Percentiles rank a stretch among this genome's conserved stretches.
Conservation (phyloP, 2,113 vertebrate genomes). For the Pardalotus punctatus region DNA sequence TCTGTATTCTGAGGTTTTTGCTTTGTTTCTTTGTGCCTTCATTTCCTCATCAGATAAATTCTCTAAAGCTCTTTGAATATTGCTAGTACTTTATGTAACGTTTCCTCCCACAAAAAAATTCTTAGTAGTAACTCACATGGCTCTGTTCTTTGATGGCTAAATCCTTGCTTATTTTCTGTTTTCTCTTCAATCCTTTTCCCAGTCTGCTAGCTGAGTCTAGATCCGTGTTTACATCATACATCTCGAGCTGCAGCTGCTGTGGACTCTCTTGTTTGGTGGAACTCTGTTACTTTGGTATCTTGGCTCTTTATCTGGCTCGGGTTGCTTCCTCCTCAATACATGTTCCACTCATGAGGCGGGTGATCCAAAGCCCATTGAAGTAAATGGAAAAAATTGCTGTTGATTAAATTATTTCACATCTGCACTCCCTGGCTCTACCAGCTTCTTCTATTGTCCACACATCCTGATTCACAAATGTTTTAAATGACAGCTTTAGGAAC, state of each 20-base stretch:
- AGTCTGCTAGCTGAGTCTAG: conserved; percentile 1
- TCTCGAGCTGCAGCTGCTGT: conserved; percentile 61
- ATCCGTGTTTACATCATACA: background rate
- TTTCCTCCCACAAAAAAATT: background rate
- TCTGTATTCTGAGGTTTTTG: background rate
- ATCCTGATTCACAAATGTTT: conserved; percentile 67
- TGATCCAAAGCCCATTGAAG: conserved; percentile 67
- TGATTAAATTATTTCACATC: conserved; percentile 68
- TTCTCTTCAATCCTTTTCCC: background rate
- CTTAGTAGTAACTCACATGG: background rate
- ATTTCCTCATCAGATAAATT: background rate
- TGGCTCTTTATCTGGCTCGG: conserved; percentile 64
- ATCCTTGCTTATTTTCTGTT: conserved; percentile 15
- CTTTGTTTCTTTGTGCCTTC: background rate
- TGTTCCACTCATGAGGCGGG: conserved; percentile 50
- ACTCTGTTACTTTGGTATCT: conserved; percentile 63
- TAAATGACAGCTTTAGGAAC: conserved; percentile 65
- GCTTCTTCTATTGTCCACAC: conserved; percentile 64
- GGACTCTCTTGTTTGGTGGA: conserved; percentile 52
- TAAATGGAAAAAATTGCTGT: conserved; percentile 65
- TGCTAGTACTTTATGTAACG: background rate
- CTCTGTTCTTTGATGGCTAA: background rate
- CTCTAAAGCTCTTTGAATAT: background rate
- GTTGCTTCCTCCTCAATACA: conserved; percentile 62
- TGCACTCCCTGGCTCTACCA: conserved; percentile 60